phyloP scores from a whole-genome alignment of 1,140 invertebrate species.

The Aphelenchoides besseyi region DNA sequence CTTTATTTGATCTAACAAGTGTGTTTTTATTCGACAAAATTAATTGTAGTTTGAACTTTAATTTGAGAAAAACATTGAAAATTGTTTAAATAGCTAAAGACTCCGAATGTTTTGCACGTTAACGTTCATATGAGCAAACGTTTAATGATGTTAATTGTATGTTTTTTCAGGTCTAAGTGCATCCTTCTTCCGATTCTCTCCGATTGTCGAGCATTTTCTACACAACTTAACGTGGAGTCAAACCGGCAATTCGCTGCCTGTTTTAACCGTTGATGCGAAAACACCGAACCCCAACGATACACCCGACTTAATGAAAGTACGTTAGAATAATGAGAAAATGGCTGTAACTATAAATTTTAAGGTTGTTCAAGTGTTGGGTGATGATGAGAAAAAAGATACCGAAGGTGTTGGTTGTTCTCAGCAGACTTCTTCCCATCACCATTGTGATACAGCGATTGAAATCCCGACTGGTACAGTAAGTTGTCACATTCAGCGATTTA shows the following conservation, averaged over 20 bases:
- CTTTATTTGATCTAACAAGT: constrained; percentile 12
- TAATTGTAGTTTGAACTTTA: not conserved
- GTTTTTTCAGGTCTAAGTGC: constrained; percentile 49
- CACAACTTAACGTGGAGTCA: constrained; percentile 48
- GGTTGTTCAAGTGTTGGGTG: constrained; percentile 29
- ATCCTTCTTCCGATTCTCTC: constrained; percentile 59
- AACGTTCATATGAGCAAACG: constrained; percentile 1
- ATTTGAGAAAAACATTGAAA: constrained; percentile 1
- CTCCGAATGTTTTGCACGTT: not conserved
- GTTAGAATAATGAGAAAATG: not conserved
- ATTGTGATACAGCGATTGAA: constrained; percentile 9
- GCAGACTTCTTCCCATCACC: not conserved
- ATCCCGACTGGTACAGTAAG: constrained; percentile 5
- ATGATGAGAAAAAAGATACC: constrained; percentile 32
- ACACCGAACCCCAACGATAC: constrained; percentile 41
- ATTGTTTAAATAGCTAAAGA: not conserved
- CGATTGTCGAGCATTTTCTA: constrained; percentile 57
- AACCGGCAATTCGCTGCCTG: constrained; percentile 29
- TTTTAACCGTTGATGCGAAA: constrained; percentile 44
- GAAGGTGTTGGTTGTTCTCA: constrained; percentile 12
- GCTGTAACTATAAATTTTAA: constrained; percentile 13
- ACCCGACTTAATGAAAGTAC: constrained; percentile 40
- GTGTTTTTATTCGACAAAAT: not conserved
- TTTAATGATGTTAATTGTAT: not conserved
- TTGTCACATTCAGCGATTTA: not conserved